Evolutionary conservation across 2,888 invertebrate species (phyloP).

Genomic region (Apeira syringaria): DNA sequence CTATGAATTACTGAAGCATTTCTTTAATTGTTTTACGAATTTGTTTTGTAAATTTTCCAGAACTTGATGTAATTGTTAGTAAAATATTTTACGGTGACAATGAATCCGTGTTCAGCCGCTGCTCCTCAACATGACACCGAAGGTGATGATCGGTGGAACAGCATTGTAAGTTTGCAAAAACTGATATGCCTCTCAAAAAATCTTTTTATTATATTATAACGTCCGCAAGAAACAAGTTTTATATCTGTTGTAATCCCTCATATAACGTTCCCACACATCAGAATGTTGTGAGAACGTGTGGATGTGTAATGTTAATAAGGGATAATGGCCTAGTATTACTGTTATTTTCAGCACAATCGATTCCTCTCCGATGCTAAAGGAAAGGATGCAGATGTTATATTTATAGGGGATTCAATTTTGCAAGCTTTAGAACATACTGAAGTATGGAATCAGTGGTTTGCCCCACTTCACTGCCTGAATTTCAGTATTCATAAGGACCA

Average conservation of each 20-base stretch:
- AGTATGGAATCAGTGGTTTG: constrained; percentile 95
- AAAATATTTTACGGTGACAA: constrained; percentile 43
- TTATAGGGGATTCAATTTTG: constrained; percentile 95
- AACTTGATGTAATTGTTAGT: too few species aligned
- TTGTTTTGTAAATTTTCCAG: too few species aligned
- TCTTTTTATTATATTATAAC: too few species aligned
- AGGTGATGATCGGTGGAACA: constrained; percentile 94
- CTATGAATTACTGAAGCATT: too few species aligned
- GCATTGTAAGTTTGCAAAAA: constrained; percentile 86
- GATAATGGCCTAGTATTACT: too few species aligned
- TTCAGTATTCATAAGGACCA: constrained; percentile 95
- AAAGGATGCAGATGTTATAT: constrained; percentile 96
- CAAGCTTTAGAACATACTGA: constrained; percentile 92
- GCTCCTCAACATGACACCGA: constrained; percentile 89
- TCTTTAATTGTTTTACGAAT: too few species aligned
- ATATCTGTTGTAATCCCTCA: too few species aligned
- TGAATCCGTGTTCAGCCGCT: constrained; percentile 90
- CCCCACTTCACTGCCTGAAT: constrained; percentile 95
- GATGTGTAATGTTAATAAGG: too few species aligned
- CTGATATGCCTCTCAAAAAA: too few species aligned
- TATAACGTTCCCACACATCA: too few species aligned
- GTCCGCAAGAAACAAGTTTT: too few species aligned
- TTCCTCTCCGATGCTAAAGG: constrained; percentile 93
- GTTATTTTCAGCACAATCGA: constrained; percentile 89
- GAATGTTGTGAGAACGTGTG: too few species aligned